Base-by-base conservation (phyloP, 2,888 invertebrate genomes). In the Hanleya hanleyi region DNA sequence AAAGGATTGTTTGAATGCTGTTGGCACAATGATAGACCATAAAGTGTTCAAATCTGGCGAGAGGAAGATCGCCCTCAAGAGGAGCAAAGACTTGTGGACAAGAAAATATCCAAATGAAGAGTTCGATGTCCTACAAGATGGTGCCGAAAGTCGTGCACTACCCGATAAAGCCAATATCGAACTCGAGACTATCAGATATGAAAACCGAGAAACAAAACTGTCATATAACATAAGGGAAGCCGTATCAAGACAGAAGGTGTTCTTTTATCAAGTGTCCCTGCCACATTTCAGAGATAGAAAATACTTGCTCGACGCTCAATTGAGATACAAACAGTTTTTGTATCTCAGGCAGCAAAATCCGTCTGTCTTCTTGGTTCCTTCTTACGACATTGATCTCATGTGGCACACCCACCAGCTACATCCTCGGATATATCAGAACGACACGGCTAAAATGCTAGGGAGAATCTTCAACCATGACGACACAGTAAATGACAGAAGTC, bases 321-420 rank as follows among this genome's bases (percentile, higher is more conserved):
- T 80, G 18, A 82, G 86, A 32, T 90, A 91, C 75, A 78, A 82
- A 68, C 86, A 84, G 77, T 91, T 88, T 75, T 78, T 90, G 36
- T 79, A 87, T 71, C 79, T 91, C 47, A 91, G 90, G 80, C 84
- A 87, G 70, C 85, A 85, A 6, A 87, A 91, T 76, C 80, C 86
- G 7, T 87, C 87, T 64, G 84, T 88, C 67, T 91, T 91, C 75
- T 77, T 91, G 37, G 90, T 91, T 38, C 91, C 91, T 1, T 91
- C 90, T 78, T 91, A 91, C 77, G 91, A 91, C 77, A 89, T 91
- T 71, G 91, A 91, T 74, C 77, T 91, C 66, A 83, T 89, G 18
- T 91, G 91, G 91, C 91, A 91, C 78, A 84, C 91, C 1, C 91
- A 91, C 81, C 91, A 91, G 82, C 86, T 90, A 33, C 79, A 83